Base-by-base conservation (phyloP, 2,797 vertebrate genomes). In the Sebastes taczanowskii region DNA sequence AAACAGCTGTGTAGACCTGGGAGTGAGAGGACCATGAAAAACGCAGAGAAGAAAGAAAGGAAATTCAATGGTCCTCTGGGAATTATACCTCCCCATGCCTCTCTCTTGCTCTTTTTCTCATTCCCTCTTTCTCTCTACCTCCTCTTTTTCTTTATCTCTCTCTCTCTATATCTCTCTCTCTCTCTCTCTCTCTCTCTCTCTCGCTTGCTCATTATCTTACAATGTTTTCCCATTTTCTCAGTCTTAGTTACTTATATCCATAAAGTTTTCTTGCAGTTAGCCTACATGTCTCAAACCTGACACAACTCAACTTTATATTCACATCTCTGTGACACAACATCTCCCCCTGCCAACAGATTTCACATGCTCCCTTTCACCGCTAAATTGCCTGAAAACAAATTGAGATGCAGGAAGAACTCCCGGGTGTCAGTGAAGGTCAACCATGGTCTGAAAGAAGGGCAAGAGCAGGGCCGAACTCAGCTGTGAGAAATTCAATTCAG, bases 1-100 rank as follows among this genome's bases (percentile, higher is more conserved):
- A 94, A 94, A 95, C 95, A 96, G 95, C 95, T 96, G 95, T 94
- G 94, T 71, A 77, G 94, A 94, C 90, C 94, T 91, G 94, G 93
- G 91, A 94, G 91, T 89, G 93, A 94, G 92, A 94, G 91, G 87
- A 91, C 88, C 88, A 89, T 89, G 94, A 94, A 96, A 94, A 93
- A 91, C 86, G 52, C 91, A 88, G 88, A 89, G 91, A 94, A 93
- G 89, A 94, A 95, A 94, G 88, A 91, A 80, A 88, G 89, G 89
- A 92, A 94, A 94, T 95, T 94, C 93, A 96, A 79, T 87, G 92
- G 91, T 80, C 94, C 93, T 88, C 65, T 62, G 95, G 92, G 95
- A 94, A 78, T 88, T 82, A 80, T 84, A 89, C 89, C 88, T 92
- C 92, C 83, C 84, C 70, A 58, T 82, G 74, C 80, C 75, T 81